Percentiles rank a stretch among this genome's conserved stretches.
These are phyloP conservation scores for Salvelinus sp. DNA, from an alignment of 2,113 vertebrate species.

Conservation along the genomic window DNA sequence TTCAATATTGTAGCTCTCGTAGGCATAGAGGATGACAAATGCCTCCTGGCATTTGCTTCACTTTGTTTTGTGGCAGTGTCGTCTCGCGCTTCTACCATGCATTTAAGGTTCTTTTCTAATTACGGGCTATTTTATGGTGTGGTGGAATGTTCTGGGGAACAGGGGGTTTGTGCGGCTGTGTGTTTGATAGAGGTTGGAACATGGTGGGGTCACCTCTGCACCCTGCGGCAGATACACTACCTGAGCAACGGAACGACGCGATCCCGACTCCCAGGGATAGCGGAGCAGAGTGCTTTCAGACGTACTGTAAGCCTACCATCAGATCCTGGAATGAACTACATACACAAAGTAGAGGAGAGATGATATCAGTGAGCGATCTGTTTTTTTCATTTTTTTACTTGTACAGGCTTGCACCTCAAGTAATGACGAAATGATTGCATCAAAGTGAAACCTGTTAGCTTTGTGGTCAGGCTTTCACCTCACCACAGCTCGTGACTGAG, in stretches of 20 bases:
- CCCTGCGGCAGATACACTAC: conserved; percentile 44
- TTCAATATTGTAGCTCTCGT: conserved; percentile 65
- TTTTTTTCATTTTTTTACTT: background rate
- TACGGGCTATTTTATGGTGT: conserved; percentile 54
- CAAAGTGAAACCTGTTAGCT: conserved; percentile 54
- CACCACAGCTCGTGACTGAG: conserved; percentile 5
- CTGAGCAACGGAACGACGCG: conserved; percentile 39
- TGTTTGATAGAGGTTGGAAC: conserved; percentile 52
- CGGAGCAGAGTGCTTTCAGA: conserved; percentile 28
- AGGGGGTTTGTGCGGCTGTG: conserved; percentile 52
- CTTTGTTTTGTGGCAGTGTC: conserved; percentile 69
- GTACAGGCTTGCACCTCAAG: conserved; percentile 46
- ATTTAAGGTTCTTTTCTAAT: conserved; percentile 64
- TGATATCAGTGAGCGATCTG: background rate
- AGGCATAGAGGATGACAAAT: conserved; percentile 72
- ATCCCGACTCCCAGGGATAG: conserved; percentile 1
- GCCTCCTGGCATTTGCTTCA: conserved; percentile 58
- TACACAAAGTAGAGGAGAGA: conserved; percentile 12
- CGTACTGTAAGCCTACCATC: conserved; percentile 10
- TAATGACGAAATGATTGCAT: conserved; percentile 38
- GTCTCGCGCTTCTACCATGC: conserved; percentile 44
- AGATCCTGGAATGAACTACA: conserved; percentile 22
- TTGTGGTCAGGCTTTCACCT: conserved; percentile 42
- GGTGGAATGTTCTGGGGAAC: conserved; percentile 44
- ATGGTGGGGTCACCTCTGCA: conserved; percentile 56